Base-by-base conservation (phyloP, 1,140 invertebrate genomes). In the Sitophilus oryzae region DNA sequence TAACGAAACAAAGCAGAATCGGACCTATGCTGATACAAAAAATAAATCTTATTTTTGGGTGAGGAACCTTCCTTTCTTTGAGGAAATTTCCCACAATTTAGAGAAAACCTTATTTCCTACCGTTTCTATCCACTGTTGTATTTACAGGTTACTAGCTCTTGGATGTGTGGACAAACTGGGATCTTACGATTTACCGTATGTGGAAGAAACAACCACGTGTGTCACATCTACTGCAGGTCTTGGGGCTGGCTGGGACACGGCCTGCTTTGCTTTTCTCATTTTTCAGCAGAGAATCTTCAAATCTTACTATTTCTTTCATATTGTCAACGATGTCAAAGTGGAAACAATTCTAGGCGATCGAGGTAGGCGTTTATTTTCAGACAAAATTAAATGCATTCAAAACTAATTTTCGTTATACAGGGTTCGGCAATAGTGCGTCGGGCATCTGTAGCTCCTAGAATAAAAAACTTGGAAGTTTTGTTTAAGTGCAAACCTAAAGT, bases 211-310 rank as follows among this genome's bases (percentile, higher is more conserved):
- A 1, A 1, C 6, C 2, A 22, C 15, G 9, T 57, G 55, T 15
- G 3, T 22, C 1, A 15, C 25, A 0, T 15, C 20, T 10, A 8
- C 25, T 20, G 10, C 37, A 9, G 2, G 6, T 4, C 18, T 45
- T 16, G 55, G 48, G 9, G 0, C 46, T 10, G 48, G 21, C 3
- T 57, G 35, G 22, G 55, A 57, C 16, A 40, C 30, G 14, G 5
- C 38, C 5, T 57, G 55, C 18, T 57, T 57, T 18, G 44, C 30
- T 19, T 57, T 50, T 15, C 43, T 57, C 1, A 51, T 52, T 8
- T 1, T 46, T 42, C 55, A 57, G 36, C 47, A 52, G 19, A 9
- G 55, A n/a, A 51, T 57, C 10, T 57, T 57, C 14, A 51, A 57
- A 18, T 37, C 40, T 1, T 57, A 20, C 20, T 41, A 57, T 30